Evolutionary conservation across 2,113 vertebrate species (phyloP), one percentile per base, ranked within the genome.

Genomic region (Zingel zingel): DNA sequence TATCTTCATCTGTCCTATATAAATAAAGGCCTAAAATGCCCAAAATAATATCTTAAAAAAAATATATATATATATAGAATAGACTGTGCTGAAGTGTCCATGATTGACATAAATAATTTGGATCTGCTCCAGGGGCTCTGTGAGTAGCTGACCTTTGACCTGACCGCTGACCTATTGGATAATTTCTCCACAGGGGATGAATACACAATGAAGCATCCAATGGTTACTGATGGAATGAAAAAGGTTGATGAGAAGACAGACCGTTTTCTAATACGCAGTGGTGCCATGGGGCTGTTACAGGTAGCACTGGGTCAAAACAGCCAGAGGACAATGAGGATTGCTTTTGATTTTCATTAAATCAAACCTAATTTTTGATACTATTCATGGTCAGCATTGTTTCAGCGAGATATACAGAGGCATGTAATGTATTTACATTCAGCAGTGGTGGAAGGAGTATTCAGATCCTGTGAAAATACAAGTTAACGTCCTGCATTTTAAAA

Each of bases 61-160:
- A 6, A 36, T n/a, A n/a, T n/a, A n/a, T n/a, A n/a, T n/a, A n/a
- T n/a, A n/a, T n/a, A n/a, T n/a, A 30, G 4, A 77, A 5, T 15
- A 57, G 51, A 51, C 30, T 7, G 7, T 1, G 12, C 36, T 11
- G n/a, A 36, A n/a, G 43, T 36, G 27, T 76, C 30, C 23, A n/a
- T 50, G 65, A 81, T 50, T 67, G 3, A 51, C 48, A 67, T 23
- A 61, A 72, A 73, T 59, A 14, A 67, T 69, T 25, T 74, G 23
- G 57, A 51, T 70, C 66, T 13, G 39, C 47, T 56, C 18, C 51
- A 33, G 54, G 15, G 50, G 48, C n/a, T 6, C 36, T n/a, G 47
- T 56, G 43, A 75, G 67, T 6, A 19, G 45, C 59, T 56, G 78
- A 77, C 67, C 77, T 61, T 61, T 80, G 54, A 73, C 73, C 79